phyloP scores from a whole-genome alignment of 2,797 vertebrate species.

The Betta splendens region DNA sequence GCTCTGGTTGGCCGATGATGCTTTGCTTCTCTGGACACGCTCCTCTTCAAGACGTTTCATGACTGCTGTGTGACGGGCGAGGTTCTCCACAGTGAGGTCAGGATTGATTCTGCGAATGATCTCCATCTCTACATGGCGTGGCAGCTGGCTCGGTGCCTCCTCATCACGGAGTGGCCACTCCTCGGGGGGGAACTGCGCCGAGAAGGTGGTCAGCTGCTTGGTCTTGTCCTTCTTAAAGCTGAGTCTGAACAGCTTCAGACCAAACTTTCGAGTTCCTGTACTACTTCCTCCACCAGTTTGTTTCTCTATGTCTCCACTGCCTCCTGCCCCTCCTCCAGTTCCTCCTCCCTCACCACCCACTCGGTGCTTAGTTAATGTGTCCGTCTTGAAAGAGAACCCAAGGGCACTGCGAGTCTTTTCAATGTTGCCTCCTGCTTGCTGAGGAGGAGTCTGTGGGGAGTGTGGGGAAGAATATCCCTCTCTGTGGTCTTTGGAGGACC shows the following conservation, averaged over 20 bases:
- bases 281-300: constrained; percentile 87
- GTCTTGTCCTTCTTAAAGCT: constrained; percentile 99
- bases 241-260: constrained; percentile 94
- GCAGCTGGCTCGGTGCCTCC: constrained; percentile 90
- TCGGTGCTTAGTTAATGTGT: constrained; percentile 92
- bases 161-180: constrained; percentile 97
- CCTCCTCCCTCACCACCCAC: constrained; percentile 73
- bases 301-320: constrained; percentile 74
- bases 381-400: constrained; percentile 94
- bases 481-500: constrained; percentile 91
- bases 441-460: constrained; percentile 73
- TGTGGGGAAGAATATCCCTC: constrained; percentile 81
- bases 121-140: constrained; percentile 95
- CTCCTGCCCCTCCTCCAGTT: constrained; percentile 74
- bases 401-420: constrained; percentile 95
- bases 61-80: constrained; percentile 95
- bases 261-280: constrained; percentile 91
- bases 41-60: constrained; percentile 99
- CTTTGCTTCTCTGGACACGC: constrained; percentile 93
- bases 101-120: constrained; percentile 98
- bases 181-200: constrained; percentile 96
- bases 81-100: constrained; percentile 96
- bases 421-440: constrained; percentile 73
- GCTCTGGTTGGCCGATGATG: constrained; percentile 93
- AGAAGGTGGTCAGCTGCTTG: constrained; percentile 96